These are phyloP conservation scores for Lasioglossum figueresi DNA, from an alignment of 2,888 invertebrate genomes.

Conservation along the genomic window DNA sequence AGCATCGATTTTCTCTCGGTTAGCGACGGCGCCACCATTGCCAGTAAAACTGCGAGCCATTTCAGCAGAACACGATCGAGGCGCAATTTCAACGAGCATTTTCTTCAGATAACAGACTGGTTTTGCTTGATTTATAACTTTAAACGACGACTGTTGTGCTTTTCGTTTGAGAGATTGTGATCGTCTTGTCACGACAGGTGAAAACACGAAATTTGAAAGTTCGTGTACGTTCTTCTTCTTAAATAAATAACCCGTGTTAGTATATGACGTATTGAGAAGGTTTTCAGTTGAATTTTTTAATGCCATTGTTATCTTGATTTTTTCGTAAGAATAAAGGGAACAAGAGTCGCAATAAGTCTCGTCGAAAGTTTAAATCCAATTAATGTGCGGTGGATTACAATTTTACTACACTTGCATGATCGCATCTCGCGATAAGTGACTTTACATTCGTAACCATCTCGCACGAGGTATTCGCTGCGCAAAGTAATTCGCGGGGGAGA, in stretches of 20 bases:
- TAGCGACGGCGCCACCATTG: not conserved
- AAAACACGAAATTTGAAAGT: not conserved
- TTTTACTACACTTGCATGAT: conserved; percentile 4
- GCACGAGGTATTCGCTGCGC: not conserved
- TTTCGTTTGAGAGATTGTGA: not conserved
- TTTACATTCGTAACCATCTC: not conserved
- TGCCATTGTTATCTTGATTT: not conserved
- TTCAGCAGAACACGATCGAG: conserved; percentile 8
- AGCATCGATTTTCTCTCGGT: conserved; percentile 23
- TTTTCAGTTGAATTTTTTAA: not conserved
- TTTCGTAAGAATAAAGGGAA: not conserved
- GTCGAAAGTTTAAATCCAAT: not conserved
- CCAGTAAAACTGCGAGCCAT: not conserved
- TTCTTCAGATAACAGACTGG: conserved; percentile 30
- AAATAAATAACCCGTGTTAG: not conserved
- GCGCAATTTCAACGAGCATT: conserved; percentile 33
- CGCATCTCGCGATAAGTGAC: conserved; percentile 22
- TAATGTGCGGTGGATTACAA: not conserved
- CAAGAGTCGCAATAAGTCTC: not conserved
- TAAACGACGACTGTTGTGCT: conserved; percentile 10
- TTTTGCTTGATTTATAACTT: conserved; percentile 26
- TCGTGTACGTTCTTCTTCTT: not conserved
- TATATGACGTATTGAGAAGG: not conserved
- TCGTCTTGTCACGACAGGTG: not conserved
- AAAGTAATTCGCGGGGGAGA: not conserved